Conservation (phyloP, 2,888 invertebrate genomes). For the Melanostoma scalare region DNA sequence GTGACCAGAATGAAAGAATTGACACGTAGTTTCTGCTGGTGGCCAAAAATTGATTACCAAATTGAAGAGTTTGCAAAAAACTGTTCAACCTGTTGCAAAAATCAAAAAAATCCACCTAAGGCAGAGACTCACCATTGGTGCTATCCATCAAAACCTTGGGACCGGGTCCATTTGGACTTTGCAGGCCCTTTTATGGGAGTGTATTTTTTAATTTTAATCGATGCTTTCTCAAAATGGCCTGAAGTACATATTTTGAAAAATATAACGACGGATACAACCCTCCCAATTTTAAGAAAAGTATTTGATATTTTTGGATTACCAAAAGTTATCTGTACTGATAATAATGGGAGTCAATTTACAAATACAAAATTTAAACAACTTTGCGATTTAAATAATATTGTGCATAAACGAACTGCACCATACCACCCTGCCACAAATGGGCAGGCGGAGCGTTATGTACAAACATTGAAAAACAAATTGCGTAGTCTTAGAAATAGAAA, state of each 20-base stretch:
- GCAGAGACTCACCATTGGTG: constrained; percentile 8
- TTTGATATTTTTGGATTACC: constrained; percentile 10
- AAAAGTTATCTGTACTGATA: constrained; percentile 3
- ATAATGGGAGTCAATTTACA: constrained; percentile 17
- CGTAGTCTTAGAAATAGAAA: background rate
- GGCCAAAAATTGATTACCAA: too few species aligned
- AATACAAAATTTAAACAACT: constrained; percentile 15
- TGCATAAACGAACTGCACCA: constrained; percentile 27
- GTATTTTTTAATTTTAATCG: constrained; percentile 3
- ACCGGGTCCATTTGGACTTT: constrained; percentile 1
- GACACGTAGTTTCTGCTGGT: too few species aligned
- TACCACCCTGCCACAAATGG: constrained; percentile 15
- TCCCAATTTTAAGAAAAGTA: constrained; percentile 9
- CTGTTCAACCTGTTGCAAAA: constrained; percentile 6
- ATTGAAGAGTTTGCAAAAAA: constrained; percentile 7
- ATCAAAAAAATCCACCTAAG: constrained; percentile 12
- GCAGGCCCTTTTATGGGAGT: constrained; percentile 6
- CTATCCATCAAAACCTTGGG: constrained; percentile 14
- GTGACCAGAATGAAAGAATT: too few species aligned
- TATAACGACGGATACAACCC: background rate
- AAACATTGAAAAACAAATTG: constrained; percentile 18
- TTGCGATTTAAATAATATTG: constrained; percentile 19
- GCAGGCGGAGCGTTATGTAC: constrained; percentile 18
- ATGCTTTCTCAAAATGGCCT: too few species aligned
- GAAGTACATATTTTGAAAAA: constrained; percentile 2